Percentiles rank a stretch among this genome's conserved stretches.
Conservation (phyloP, 2,888 invertebrate genomes). For the Noctuana brunneofusca region DNA sequence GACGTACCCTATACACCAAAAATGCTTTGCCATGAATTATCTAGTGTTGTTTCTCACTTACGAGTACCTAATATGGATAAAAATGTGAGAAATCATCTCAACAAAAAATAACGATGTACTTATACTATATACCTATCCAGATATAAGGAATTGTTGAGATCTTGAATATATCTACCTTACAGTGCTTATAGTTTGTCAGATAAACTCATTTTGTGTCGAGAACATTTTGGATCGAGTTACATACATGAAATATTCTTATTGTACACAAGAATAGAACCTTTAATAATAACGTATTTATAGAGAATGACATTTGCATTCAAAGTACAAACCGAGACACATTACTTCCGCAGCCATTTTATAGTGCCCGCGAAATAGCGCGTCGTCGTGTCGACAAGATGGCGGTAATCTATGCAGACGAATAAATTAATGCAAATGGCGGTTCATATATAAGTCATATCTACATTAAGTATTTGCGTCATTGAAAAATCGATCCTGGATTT, state of each 20-base stretch:
- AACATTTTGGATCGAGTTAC: too few relatives aligned
- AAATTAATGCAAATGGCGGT: constrained; percentile 64
- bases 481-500: constrained; percentile 48
- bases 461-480: constrained; percentile 62
- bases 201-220: too few relatives aligned
- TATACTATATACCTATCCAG: too few relatives aligned
- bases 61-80: too few relatives aligned
- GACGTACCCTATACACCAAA: too few relatives aligned
- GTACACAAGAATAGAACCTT: not conserved
- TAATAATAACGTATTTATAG: not conserved
- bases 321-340: constrained; percentile 45
- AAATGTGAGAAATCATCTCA: too few relatives aligned
- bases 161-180: too few relatives aligned
- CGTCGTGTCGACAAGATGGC: constrained; percentile 57
- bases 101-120: too few relatives aligned
- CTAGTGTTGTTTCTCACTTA: too few relatives aligned
- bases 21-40: too few relatives aligned
- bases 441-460: constrained; percentile 53
- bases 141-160: too few relatives aligned
- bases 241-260: not conserved
- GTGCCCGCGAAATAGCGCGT: constrained; percentile 42
- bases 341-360: constrained; percentile 52
- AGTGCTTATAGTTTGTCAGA: too few relatives aligned
- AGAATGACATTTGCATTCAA: constrained; percentile 24
- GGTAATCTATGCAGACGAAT: constrained; percentile 58